Evolutionary conservation across 2,113 vertebrate species (phyloP).

Genomic region (Ellobius talpinus): DNA sequence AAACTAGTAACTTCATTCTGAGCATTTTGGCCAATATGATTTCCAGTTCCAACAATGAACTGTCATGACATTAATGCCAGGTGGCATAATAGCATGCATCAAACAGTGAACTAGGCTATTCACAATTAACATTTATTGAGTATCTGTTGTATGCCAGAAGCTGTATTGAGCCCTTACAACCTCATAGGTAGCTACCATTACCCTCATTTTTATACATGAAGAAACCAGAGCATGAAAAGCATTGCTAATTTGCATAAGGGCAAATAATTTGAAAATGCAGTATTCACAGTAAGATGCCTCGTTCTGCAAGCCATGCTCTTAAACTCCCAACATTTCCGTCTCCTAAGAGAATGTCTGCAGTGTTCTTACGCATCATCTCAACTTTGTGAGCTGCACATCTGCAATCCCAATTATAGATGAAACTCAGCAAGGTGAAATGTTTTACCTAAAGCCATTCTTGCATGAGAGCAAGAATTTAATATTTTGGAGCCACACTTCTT

Average conservation of each 20-base stretch:
- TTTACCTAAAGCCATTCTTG: not conserved
- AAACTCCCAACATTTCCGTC: not conserved
- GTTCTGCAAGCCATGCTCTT: not conserved
- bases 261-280: not conserved
- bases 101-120: not conserved
- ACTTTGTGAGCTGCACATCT: slow-evolving; percentile 32
- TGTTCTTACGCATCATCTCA: not conserved
- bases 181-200: not conserved
- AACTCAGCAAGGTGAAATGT: not conserved
- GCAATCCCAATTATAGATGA: slow-evolving; percentile 18
- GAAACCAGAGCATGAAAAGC: not conserved
- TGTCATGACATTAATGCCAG: not conserved
- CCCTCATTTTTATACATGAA: slow-evolving; percentile 35
- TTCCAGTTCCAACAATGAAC: not conserved
- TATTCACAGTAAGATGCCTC: not conserved
- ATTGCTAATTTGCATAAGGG: not conserved
- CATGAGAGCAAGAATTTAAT: slow-evolving; percentile 40
- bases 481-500: slow-evolving; percentile 32
- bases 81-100: not conserved
- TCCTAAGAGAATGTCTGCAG: not conserved
- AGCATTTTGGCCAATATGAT: not conserved
- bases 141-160: not conserved
- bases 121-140: not conserved
- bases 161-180: not conserved
- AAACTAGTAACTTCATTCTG: not conserved